phyloP scores from a whole-genome alignment of 2,797 vertebrate species.

The Sciurus vulgaris region DNA sequence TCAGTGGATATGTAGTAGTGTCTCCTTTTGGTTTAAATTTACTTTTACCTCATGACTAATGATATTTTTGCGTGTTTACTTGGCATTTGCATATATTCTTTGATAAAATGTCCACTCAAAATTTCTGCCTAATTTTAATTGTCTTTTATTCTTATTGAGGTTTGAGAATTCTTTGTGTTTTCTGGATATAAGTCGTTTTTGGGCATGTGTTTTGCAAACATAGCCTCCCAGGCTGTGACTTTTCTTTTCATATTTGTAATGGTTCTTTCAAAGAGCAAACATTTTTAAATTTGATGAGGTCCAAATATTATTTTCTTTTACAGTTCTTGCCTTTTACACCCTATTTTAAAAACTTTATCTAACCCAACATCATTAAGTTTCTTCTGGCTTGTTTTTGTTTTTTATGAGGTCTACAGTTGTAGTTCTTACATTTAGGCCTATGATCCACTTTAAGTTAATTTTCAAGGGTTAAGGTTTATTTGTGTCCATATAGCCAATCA shows the following conservation, averaged over 20 bases:
- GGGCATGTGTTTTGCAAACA: neutral
- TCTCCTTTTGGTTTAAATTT: conserved; percentile 14
- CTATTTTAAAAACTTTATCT: neutral
- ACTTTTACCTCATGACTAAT: neutral
- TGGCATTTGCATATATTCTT: neutral
- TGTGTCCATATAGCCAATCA: neutral
- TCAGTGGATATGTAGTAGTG: neutral
- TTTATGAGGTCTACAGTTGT: neutral
- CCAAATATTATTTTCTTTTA: neutral
- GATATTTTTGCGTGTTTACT: neutral
- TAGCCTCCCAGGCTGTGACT: neutral
- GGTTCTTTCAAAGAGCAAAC: conserved; percentile 12
- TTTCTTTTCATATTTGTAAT: conserved; percentile 7
- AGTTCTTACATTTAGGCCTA: neutral
- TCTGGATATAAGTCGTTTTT: neutral
- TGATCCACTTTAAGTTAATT: neutral
- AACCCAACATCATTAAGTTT: neutral
- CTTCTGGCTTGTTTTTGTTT: neutral
- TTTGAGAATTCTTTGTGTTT: neutral
- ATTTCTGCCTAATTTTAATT: neutral
- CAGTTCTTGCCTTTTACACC: neutral
- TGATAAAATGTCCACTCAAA: neutral
- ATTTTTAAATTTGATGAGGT: neutral
- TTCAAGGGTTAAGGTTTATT: neutral
- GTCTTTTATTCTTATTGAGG: neutral